These are phyloP conservation scores for Mus spicilegus DNA, from an alignment of 2,113 vertebrate species.

Conservation along the genomic window DNA sequence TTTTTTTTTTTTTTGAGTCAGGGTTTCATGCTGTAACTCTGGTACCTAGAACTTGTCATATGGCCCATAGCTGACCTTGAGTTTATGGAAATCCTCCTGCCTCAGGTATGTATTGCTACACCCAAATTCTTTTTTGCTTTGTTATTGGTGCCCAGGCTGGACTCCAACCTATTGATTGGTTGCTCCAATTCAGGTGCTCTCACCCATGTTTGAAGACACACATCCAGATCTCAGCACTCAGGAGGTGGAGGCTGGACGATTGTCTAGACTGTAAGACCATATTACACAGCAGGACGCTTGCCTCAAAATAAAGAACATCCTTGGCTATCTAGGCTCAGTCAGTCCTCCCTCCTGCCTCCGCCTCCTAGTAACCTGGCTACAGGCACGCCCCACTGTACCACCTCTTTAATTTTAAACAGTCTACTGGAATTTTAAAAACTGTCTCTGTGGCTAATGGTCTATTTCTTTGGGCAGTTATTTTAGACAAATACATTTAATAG, in stretches of 20 bases:
- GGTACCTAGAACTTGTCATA: not conserved
- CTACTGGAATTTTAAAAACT: not conserved
- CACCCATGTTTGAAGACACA: not conserved
- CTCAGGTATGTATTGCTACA: not conserved
- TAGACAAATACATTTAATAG: not conserved
- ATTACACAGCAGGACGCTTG: not conserved
- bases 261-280: not conserved
- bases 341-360: not conserved
- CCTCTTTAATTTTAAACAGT: not conserved
- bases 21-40: not conserved
- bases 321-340: not conserved
- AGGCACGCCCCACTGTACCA: not conserved
- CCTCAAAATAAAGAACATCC: not conserved
- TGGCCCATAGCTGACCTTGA: not conserved
- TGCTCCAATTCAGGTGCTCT: not conserved
- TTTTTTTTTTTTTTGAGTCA: not conserved
- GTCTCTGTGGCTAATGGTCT: not conserved
- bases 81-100: not conserved
- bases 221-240: not conserved
- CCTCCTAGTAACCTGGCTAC: not conserved
- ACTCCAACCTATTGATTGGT: not conserved
- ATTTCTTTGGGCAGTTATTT: not conserved
- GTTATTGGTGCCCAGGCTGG: not conserved
- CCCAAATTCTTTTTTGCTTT: not conserved
- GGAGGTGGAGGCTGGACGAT: not conserved